Conservation (phyloP, 2,888 invertebrate species). For the Ashinkailepas kermadecensis region DNA sequence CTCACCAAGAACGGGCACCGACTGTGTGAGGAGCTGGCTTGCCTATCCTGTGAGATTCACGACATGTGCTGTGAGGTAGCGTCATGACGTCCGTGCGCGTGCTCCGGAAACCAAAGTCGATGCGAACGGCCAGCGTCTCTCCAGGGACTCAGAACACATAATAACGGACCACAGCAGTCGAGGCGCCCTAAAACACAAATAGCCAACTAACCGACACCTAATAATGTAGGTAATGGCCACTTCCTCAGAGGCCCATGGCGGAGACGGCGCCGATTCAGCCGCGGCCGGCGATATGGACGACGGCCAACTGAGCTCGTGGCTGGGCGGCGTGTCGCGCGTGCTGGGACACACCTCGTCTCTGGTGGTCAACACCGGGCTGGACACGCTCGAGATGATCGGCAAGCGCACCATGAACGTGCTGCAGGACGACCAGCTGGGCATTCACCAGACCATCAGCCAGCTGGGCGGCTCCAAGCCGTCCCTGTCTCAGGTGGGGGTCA, state of each 20-base stretch:
- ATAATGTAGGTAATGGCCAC: background rate
- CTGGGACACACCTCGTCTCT: slow-evolving; percentile 37
- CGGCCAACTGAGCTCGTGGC: background rate
- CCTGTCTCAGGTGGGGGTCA: slow-evolving; percentile 39
- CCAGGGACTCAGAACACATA: too few relatives aligned
- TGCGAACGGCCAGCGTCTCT: too few relatives aligned
- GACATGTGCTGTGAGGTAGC: too few relatives aligned
- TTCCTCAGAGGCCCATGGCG: background rate
- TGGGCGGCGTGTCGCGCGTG: background rate
- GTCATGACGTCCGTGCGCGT: too few relatives aligned
- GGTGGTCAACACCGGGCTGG: slow-evolving; percentile 70
- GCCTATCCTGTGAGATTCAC: too few relatives aligned
- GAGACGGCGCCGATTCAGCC: background rate
- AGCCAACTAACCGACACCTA: too few relatives aligned
- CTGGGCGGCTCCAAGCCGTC: slow-evolving; percentile 44
- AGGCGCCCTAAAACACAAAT: too few relatives aligned
- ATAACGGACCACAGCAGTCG: too few relatives aligned
- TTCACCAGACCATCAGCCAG: slow-evolving; percentile 67
- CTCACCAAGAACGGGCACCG: too few relatives aligned
- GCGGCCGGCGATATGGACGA: background rate
- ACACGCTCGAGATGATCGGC: slow-evolving; percentile 84
- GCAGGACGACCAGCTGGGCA: slow-evolving; percentile 83
- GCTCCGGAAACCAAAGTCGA: too few relatives aligned
- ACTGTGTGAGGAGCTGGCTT: too few relatives aligned
- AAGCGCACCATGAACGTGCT: slow-evolving; percentile 90